These are phyloP conservation scores for Lepetodrilus schrolli DNA, from an alignment of 2,888 invertebrate species.

Conservation along the genomic window DNA sequence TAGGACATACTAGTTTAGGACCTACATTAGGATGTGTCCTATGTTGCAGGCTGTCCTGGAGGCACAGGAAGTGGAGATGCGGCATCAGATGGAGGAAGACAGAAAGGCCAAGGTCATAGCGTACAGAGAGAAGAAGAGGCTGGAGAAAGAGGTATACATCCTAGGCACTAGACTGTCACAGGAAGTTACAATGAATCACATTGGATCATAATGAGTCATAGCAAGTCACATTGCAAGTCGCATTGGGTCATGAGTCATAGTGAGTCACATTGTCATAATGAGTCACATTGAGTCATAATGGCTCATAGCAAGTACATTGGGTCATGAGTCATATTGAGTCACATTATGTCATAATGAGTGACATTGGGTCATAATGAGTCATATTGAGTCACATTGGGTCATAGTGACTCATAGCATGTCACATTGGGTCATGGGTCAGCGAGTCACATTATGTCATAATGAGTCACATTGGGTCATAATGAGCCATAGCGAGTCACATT, in stretches of 20 bases:
- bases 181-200: background rate
- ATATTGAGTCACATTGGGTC: background rate
- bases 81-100: slow-evolving; percentile 43
- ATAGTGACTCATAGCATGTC: background rate
- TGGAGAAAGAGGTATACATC: slow-evolving; percentile 70
- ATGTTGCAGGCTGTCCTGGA: slow-evolving; percentile 53
- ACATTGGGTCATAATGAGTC: background rate
- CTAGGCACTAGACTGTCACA: too few species aligned
- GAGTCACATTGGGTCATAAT: background rate
- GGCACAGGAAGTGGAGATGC: slow-evolving; percentile 63
- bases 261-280: background rate
- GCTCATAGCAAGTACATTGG: too few species aligned
- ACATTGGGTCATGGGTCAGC: background rate
- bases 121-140: slow-evolving; percentile 66
- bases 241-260: background rate
- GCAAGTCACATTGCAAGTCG: background rate
- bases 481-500: background rate
- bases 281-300: background rate
- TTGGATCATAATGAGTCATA: background rate
- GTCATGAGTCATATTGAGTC: background rate
- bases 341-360: background rate
- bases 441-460: background rate
- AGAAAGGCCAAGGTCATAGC: slow-evolving; percentile 39
- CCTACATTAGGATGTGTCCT: too few species aligned
- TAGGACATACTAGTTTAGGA: too few species aligned